Base-by-base conservation (phyloP, 1,140 invertebrate genomes). In the Anthonomus grandis region DNA sequence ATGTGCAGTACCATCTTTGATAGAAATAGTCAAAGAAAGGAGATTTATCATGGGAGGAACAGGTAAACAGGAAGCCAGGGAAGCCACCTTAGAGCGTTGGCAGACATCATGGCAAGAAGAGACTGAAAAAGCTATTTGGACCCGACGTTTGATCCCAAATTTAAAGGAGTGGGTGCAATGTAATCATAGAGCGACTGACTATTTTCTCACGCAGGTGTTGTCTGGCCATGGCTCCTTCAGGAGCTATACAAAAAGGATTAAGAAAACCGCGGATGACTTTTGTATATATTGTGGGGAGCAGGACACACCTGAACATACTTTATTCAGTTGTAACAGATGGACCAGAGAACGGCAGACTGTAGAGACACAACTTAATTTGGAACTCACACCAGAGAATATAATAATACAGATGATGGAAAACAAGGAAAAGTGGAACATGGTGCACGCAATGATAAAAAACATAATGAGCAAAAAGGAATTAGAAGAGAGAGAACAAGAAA, bases 291-390 rank as follows among this genome's bases (percentile, higher is more conserved):
- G 57, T 42, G 49, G 57, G 3, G 55, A 62, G 1, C 59, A 66
- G 1, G 66, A 74, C 27, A 45, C 21, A 3, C 10, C 48, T 53
- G 0, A n/a, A 44, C 34, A 42, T 24, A 42, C n/a, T 21, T 0
- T 42, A 18, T 17, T 24, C 53, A 22, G 6, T 12, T 53, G 15
- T 59, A 75, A 0, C 59, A 74, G 12, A 42, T 79, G 45, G 45
- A 21, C 5, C 9, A 17, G 23, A 4, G 5, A 19, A 5, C 18
- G 41, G 15, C 5, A 9, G 9, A 44, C 13, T 10, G 19, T 21
- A 10, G 15, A 10, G 6, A 10, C 23, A 5, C 76, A 78, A 38
- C 75, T 78, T 5, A 65, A 65, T 3, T 73, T 74, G 0, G 75
- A 75, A 0, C 77, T 76, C 38, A 70, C 0, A n/a, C 6, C 6